These are phyloP conservation scores for Endotricha flammealis DNA, from an alignment of 2,888 invertebrate species.

Conservation along the genomic window DNA sequence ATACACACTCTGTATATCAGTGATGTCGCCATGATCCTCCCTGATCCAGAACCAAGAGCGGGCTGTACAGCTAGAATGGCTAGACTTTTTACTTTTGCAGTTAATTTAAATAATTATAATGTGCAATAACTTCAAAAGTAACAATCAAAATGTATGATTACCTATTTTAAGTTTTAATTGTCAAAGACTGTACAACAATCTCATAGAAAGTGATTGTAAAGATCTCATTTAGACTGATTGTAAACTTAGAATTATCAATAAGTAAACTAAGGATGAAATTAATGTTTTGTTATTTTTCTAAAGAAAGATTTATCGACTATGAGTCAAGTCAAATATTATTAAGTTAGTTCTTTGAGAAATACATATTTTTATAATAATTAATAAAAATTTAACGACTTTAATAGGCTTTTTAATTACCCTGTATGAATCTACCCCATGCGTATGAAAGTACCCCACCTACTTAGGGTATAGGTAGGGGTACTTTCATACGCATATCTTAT, in stretches of 20 bases:
- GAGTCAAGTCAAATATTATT: constrained; percentile 12
- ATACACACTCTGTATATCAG: constrained; percentile 10
- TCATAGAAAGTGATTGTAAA: too few species aligned
- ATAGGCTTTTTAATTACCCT: constrained; percentile 2
- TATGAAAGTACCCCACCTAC: constrained; percentile 8
- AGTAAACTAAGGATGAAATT: too few species aligned
- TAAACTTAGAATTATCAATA: too few species aligned
- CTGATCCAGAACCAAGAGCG: constrained; percentile 12
- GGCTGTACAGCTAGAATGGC: constrained; percentile 1
- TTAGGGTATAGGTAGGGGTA: too few species aligned
- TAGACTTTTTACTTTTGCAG: constrained; percentile 16
- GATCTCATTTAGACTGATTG: too few species aligned
- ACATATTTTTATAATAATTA: background rate
- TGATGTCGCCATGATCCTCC: constrained; percentile 12
- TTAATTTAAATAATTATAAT: constrained; percentile 16
- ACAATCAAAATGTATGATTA: constrained; percentile 13
- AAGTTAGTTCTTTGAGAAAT: constrained; percentile 15
- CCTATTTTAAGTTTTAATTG: constrained; percentile 11
- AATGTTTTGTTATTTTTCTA: too few species aligned
- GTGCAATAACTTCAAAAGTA: constrained; percentile 18
- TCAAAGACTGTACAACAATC: too few species aligned
- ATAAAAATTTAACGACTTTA: background rate
- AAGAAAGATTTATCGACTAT: constrained; percentile 11
- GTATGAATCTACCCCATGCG: constrained; percentile 11
- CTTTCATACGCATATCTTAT: background rate